Evolutionary conservation across 2,797 vertebrate genomes (phyloP).

Genomic region (Ptychobarbus kaznakovi): DNA sequence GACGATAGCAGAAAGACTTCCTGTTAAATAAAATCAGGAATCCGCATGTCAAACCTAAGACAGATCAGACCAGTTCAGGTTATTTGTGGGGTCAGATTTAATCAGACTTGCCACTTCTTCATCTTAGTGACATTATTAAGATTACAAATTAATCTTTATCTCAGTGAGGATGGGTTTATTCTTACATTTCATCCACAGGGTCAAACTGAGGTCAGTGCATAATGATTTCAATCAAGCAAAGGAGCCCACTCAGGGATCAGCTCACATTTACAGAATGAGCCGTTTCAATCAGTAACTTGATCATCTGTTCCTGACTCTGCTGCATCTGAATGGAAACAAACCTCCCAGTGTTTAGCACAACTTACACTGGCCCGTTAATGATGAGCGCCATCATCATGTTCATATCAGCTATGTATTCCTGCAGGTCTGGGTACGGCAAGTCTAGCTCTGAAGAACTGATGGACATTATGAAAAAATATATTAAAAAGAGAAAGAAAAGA

Average conservation of each 20-base stretch:
- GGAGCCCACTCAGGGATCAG: neutral
- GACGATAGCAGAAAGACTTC: slow-evolving; percentile 88
- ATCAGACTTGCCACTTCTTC: neutral
- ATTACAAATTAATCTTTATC: neutral
- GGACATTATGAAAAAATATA: neutral
- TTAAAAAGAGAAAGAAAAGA: neutral
- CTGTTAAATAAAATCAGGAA: slow-evolving; percentile 64
- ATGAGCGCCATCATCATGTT: slow-evolving; percentile 97
- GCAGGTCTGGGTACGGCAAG: slow-evolving; percentile 90
- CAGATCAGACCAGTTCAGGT: neutral
- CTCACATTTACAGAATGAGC: slow-evolving; percentile 1
- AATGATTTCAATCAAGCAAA: slow-evolving; percentile 13
- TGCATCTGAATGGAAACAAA: neutral
- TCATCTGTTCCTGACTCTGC: neutral
- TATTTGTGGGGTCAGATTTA: neutral
- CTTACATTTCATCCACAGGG: slow-evolving; percentile 6
- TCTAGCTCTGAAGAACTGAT: slow-evolving; percentile 87
- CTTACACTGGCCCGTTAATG: slow-evolving; percentile 97
- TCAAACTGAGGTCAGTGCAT: slow-evolving; percentile 7
- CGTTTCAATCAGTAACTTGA: neutral
- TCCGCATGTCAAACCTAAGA: neutral
- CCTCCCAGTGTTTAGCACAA: slow-evolving; percentile 29
- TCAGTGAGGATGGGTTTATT: neutral
- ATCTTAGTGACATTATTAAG: neutral
- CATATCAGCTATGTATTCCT: slow-evolving; percentile 95